Base-by-base conservation (phyloP, 1,140 invertebrate genomes). In the Phthorimaea operculella region DNA sequence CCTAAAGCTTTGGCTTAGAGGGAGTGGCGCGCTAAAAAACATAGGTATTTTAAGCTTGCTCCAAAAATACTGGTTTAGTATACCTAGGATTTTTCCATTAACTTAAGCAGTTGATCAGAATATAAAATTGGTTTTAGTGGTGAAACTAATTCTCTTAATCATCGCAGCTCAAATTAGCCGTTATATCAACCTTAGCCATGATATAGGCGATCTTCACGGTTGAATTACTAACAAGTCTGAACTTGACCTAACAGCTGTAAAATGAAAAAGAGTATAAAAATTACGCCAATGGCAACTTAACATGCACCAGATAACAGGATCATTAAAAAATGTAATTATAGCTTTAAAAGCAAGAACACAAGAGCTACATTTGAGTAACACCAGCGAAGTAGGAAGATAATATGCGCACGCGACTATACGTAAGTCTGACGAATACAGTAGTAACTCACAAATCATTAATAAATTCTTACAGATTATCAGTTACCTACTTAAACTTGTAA, bases 211-310 rank as follows among this genome's bases (percentile, higher is more conserved):
- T 62, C 48, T 55, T 73, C 70, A 70, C 68, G 68, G 58, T 70
- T 62, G 59, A 69, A 70, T 72, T 63, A 56, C 66, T 57, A 69
- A 60, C 72, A 66, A 57, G 73, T 77, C 62, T 75, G 68, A 74
- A 77, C 75, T 77, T 77, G 75, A 77, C 75, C 71, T 63, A 67
- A 61, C 16, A 16, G 44, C 36, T 54, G 51, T 57, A 62, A 45
- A 48, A 51, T 45, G 16, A 66, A 64, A 63, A 66, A 70, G 50
- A 49, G 49, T 47, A 58, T 50, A 47, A 47, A 47, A 47, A 47
- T 2, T 42, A 14, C 39, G 14, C 44, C 44, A 47, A 47, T 47
- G 16, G 44, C 14, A 16, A 18, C 18, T 28, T 28, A 18, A 33
- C 48, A 50, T 50, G 48, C 48, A 16, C 10, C 1, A 14, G 45